Base-by-base conservation (phyloP, 1,140 invertebrate genomes). In the Apis florea region DNA sequence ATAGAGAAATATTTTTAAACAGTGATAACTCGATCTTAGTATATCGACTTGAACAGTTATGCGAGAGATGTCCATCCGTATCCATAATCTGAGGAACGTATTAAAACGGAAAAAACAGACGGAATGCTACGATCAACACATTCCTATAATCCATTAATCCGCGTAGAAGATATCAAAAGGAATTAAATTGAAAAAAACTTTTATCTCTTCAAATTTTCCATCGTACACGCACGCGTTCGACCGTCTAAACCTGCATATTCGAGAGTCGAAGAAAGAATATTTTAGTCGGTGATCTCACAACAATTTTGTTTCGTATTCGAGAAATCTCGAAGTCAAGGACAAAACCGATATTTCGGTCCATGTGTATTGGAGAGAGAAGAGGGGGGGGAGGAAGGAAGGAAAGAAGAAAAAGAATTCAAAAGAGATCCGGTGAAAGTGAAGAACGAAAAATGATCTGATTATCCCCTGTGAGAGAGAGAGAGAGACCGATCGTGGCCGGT, bases 371-470 rank as follows among this genome's bases (percentile, higher is more conserved):
- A 47, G 17, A 9, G 31, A 21, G 21, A 21, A 21, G 3, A 19
- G 17, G 17, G 15, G 6, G 26, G 49, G 5, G 51, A 15, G 10
- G 11, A n/a, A n/a, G n/a, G n/a, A 40, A 40, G 2, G 5, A 6
- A 40, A 6, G 6, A 40, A 6, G 31, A 40, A 6, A 6, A 54
- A 17, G 10, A 54, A 54, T 51, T 3, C 53, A 51, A 68, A 19
- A 73, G 40, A 40, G 31, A 73, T 83, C 81, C 63, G 83, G 90
- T 90, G 90, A 91, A 91, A 91, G 90, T 72, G 79, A 85, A 77
- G 79, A 85, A 77, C 71, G 82, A 84, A 86, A 89, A 85, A 90
- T 89, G 88, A 87, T 84, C 85, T 85, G 89, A 88, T 90, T 88
- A 90, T 88, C 66, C 71, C 64, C 79, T 54, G 31, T 6, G 78